Evolutionary conservation across 2,113 vertebrate species (phyloP).

Genomic region (Pteronura brasiliensis): DNA sequence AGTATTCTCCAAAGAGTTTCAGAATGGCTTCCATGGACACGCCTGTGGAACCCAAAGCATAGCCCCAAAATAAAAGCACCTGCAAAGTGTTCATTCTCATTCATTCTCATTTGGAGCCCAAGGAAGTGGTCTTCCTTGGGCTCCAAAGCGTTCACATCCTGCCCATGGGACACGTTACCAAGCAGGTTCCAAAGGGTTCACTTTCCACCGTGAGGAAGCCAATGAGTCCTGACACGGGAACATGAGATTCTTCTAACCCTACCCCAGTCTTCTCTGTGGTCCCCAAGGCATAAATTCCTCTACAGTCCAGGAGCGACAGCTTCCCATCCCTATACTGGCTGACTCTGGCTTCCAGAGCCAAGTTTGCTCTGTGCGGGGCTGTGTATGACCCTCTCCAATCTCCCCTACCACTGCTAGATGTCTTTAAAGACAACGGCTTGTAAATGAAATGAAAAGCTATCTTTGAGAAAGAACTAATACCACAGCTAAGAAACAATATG

Average conservation of each 20-base stretch:
- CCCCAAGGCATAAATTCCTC: not conserved
- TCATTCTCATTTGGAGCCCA: too few relatives aligned
- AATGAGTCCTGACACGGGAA: not conserved
- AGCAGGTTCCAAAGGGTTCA: not conserved
- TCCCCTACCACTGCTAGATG: not conserved
- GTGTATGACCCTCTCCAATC: rapidly evolving
- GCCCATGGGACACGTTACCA: rapidly evolving
- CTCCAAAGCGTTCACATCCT: not conserved
- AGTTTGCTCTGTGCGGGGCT: not conserved
- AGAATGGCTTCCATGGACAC: conserved; percentile 83
- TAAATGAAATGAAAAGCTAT: not conserved
- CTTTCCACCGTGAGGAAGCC: not conserved
- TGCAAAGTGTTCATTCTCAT: not conserved
- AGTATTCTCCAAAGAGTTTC: conserved; percentile 88
- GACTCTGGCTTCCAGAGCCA: too few relatives aligned
- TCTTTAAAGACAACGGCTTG: not conserved
- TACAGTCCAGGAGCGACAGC: not conserved
- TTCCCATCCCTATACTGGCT: not conserved
- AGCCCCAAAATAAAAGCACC: not conserved
- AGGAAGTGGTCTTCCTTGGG: not conserved
- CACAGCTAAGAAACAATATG: not conserved
- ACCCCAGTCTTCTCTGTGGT: not conserved
- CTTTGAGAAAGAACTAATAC: not conserved
- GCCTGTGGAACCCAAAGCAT: conserved; percentile 70
- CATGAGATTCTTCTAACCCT: not conserved